Evolutionary conservation across 2,888 invertebrate species (phyloP).

Genomic region (Limnephilus auricula): DNA sequence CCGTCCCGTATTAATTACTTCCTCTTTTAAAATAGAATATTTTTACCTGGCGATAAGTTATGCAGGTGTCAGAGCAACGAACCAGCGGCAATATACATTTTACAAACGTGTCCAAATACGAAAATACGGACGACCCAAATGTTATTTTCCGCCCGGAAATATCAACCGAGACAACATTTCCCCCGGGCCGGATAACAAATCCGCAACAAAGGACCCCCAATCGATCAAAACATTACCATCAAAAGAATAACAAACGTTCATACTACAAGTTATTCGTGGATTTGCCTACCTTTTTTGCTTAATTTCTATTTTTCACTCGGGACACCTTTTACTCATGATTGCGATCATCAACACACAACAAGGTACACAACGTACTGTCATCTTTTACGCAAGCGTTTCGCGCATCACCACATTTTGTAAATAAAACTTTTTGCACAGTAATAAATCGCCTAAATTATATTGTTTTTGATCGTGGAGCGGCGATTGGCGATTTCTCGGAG

Average conservation of each 20-base stretch:
- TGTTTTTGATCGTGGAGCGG: conserved; percentile 25
- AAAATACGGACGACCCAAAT: conserved; percentile 40
- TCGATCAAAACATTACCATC: conserved; percentile 4
- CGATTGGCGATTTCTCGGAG: not conserved
- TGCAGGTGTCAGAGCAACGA: conserved; percentile 32
- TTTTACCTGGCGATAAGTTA: not conserved
- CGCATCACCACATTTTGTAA: conserved; percentile 15
- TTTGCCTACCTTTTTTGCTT: conserved; percentile 42
- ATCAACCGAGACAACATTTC: conserved; percentile 27
- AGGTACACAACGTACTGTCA: not conserved
- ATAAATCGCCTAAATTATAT: conserved; percentile 19
- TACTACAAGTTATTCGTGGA: conserved; percentile 10
- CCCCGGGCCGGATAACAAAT: conserved; percentile 8
- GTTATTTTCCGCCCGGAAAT: conserved; percentile 45
- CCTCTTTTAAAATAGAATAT: not conserved
- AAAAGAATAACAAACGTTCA: not conserved
- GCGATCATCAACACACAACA: not conserved
- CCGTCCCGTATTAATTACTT: not conserved
- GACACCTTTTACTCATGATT: conserved; percentile 18
- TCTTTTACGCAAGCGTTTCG: not conserved
- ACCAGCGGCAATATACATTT: conserved; percentile 29
- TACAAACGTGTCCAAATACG: conserved; percentile 18
- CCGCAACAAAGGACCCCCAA: not conserved
- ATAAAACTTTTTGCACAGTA: conserved; percentile 15
- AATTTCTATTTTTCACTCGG: conserved; percentile 30